Conservation (phyloP, 2,113 vertebrate species). For the Peucedramus taeniatus region DNA sequence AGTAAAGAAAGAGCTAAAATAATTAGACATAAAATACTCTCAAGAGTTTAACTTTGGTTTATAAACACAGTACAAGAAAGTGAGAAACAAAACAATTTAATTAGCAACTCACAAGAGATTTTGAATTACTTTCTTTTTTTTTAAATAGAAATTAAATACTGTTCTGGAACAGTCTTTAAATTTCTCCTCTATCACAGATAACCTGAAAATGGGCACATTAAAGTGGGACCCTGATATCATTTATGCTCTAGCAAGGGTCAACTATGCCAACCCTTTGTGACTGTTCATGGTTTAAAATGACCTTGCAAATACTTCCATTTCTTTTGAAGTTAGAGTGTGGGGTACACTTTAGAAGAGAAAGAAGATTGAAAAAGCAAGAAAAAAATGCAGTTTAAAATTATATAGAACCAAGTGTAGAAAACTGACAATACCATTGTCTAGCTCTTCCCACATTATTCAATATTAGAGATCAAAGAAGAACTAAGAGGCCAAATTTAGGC, state of each 20-base stretch:
- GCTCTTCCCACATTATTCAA: neutral
- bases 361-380: neutral
- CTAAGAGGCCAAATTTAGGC: neutral
- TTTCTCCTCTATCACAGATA: neutral
- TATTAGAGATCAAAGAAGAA: neutral
- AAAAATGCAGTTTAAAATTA: neutral
- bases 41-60: constrained; percentile 10
- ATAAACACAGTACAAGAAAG: constrained; percentile 16
- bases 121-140: neutral
- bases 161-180: neutral
- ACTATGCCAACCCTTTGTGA: neutral
- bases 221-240: neutral
- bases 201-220: neutral
- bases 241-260: neutral
- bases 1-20: constrained; percentile 2
- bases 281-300: neutral
- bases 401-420: neutral
- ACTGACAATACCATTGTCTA: neutral
- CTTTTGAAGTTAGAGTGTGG: neutral
- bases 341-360: neutral
- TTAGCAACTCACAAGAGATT: constrained; percentile 7
- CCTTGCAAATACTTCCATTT: neutral
- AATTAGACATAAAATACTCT: constrained; percentile 1
- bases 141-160: neutral
- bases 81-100: neutral